Conservation (phyloP, 2,888 invertebrate genomes). For the Chelonus formosanus region DNA sequence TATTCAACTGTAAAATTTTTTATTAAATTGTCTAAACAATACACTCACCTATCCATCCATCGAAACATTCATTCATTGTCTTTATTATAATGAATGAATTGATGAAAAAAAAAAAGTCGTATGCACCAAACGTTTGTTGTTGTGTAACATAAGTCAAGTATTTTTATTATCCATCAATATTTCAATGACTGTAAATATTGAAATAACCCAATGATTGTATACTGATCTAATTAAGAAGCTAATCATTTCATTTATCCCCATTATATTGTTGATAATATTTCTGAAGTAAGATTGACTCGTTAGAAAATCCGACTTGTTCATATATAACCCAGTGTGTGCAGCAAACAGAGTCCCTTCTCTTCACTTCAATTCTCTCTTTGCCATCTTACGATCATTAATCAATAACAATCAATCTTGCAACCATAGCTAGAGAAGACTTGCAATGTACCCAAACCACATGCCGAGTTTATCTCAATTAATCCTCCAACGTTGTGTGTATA, state of each 20-base stretch:
- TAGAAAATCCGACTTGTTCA: constrained; percentile 35
- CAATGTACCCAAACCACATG: constrained; percentile 39
- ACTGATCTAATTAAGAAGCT: too few species aligned
- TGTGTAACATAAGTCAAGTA: too few species aligned
- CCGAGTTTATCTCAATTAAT: constrained; percentile 44
- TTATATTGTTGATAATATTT: constrained; percentile 28
- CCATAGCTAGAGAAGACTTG: constrained; percentile 19
- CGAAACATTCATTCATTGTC: too few species aligned
- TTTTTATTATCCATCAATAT: too few species aligned
- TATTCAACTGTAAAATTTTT: too few species aligned
- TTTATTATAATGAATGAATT: too few species aligned
- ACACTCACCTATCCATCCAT: too few species aligned
- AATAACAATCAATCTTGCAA: constrained; percentile 45
- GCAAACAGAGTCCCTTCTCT: constrained; percentile 29
- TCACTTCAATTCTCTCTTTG: constrained; percentile 22
- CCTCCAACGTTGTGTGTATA: constrained; percentile 29
- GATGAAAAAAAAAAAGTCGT: too few species aligned
- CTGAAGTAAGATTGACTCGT: constrained; percentile 38
- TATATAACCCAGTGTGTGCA: constrained; percentile 7
- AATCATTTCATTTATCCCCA: constrained; percentile 8
- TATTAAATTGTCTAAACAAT: too few species aligned
- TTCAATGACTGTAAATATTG: too few species aligned
- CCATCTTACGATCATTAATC: constrained; percentile 43
- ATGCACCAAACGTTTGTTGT: too few species aligned
- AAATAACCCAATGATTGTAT: too few species aligned